phyloP scores from a whole-genome alignment of 35 echinoderm and acorn worm genomes.

The Chiridota heheva region DNA sequence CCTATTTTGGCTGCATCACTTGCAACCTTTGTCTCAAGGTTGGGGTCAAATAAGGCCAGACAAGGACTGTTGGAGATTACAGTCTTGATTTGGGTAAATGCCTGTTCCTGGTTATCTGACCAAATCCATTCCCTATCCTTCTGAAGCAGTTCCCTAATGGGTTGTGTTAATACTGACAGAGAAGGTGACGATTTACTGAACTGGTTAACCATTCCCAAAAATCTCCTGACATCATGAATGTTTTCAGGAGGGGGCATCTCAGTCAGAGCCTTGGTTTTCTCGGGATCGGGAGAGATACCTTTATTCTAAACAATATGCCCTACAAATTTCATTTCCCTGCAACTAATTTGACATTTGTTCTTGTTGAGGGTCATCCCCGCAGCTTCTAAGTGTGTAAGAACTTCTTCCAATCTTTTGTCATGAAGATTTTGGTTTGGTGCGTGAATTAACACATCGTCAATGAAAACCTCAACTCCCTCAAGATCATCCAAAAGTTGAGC shows the following conservation, averaged over 20 bases:
- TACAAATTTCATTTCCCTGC: constrained; percentile 24
- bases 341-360: constrained; percentile 37
- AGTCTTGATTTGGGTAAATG: constrained; percentile 34
- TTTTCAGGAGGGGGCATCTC: constrained; percentile 16
- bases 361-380: constrained; percentile 61
- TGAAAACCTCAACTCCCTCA: constrained; percentile 36
- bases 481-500: constrained; percentile 2
- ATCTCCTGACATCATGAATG: background rate
- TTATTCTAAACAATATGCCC: constrained; percentile 31
- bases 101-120: constrained; percentile 6
- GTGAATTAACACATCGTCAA: constrained; percentile 51
- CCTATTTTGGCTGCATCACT: constrained; percentile 12
- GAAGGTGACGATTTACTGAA: constrained; percentile 30
- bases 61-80: background rate
- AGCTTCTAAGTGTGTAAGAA: constrained; percentile 17
- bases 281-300: constrained; percentile 25
- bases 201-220: constrained; percentile 46
- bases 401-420: constrained; percentile 42
- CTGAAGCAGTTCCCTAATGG: constrained; percentile 30
- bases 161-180: constrained; percentile 22
- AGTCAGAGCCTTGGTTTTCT: constrained; percentile 7
- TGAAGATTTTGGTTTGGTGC: constrained; percentile 43
- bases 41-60: constrained; percentile 43
- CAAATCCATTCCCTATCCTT: constrained; percentile 53
- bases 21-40: constrained; percentile 18